Evolutionary conservation across 1,140 invertebrate genomes (phyloP), one percentile per base, ranked within the genome.

Genomic region (Drosophila quadrilineata): DNA sequence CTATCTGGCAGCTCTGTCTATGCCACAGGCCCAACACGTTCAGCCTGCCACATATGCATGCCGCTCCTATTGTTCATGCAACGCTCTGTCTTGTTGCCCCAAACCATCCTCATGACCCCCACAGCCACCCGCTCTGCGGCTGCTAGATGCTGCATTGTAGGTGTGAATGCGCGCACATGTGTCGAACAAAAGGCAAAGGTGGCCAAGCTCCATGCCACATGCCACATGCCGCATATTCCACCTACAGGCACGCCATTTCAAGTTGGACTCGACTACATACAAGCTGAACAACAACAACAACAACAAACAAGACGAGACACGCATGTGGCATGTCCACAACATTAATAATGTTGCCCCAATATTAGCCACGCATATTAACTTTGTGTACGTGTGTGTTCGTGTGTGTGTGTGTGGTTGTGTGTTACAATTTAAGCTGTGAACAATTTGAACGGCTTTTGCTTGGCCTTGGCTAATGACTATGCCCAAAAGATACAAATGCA

Each of bases 291-390:
- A 8, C n/a, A 14, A 50, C 19, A 14, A 22, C 29, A 33, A 33
- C 16, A 49, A 22, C 46, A 35, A 38, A 9, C 29, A 35, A 24
- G 10, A 56, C 31, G 24, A 35, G 65, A 63, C 62, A 66, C 67
- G 62, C 67, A 71, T 66, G 71, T 73, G 53, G n/a, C 66, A 66
- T 75, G 76, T 80, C 68, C 64, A 69, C 40, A 67, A 49, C 76
- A 82, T 82, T 75, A 75, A 76, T 82, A 76, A 75, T 84, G 63
- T 82, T 75, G 76, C 56, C 26, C 59, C 72, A 68, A 82, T 82
- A 82, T 82, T 82, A 76, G 76, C 77, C 59, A 82, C 76, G 76
- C 76, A 80, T 82, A 72, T 82, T 82, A 80, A 82, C 76, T 80
- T 82, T 58, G n/a, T n/a, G n/a, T n/a, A n/a, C 48, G 21, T 26